Base-by-base conservation (phyloP, 2,113 vertebrate genomes). In the Typhlomys cinereus region DNA sequence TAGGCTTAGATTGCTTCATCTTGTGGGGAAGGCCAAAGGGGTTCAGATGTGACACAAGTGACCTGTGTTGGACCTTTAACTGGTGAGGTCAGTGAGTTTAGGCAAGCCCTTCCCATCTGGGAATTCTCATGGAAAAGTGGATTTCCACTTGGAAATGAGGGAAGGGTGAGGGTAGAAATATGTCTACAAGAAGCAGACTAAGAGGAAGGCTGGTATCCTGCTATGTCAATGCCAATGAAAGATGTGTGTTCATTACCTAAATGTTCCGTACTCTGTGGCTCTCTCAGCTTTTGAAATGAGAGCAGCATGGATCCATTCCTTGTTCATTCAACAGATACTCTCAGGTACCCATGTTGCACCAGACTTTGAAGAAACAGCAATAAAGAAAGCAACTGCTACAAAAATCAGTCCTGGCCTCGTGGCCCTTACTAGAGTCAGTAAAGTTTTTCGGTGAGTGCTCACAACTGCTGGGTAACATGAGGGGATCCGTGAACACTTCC, bases 261-360 rank as follows among this genome's bases (percentile, higher is more conserved):
- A 15, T 2, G 13, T 13, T 5, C 15, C 41, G 7, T 46, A 4
- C 13, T 25, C 36, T 23, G 44, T 36, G n/a, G 39, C 41, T 15
- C 41, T n/a, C 27, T 34, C 1, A 39, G 44, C 39, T 36, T 41
- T n/a, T 74, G 54, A 29, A 46, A 62, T 2, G 52, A 74, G 52
- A 46, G 9, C 20, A 76, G 2, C 34, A 4, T 36, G 0, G 4
- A 18, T 54, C 41, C 36, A 0, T 46, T 41, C 27, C 25, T 15
- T 34, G 61, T 29, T 86, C 8, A 31, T 48, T 62, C 52, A 25
- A 7, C 25, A 82, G 23, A 41, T n/a, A 31, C 20, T 57, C 15
- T 1, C 8, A 9, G 31, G 7, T 23, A 1, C 15, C 18, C 25
- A 1, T 11, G 17, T 41, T 23, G 6, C 1, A 1, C 25, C 29